A percentile compares a stretch with the other conserved stretches of the same genome.
Evolutionary conservation across 2,888 invertebrate species (phyloP).

Genomic region (Ochropleura plecta): DNA sequence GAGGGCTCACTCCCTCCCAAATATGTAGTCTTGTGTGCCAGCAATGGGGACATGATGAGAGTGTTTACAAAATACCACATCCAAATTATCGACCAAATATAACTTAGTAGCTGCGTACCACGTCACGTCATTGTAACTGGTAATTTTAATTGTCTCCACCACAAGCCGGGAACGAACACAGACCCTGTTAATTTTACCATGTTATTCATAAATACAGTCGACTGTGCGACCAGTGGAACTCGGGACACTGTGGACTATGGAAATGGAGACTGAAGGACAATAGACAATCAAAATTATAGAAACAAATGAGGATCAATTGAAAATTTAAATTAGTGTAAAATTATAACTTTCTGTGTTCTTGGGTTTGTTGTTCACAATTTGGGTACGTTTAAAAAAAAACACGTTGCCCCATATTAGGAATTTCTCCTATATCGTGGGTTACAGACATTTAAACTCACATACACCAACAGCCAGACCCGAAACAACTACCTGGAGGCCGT

Average conservation of each 20-base stretch:
- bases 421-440: too few relatives aligned
- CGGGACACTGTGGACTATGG: background rate
- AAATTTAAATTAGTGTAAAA: background rate
- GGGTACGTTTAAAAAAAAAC: too few relatives aligned
- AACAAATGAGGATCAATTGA: background rate
- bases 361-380: too few relatives aligned
- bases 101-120: background rate
- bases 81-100: slow-evolving; percentile 27
- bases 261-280: background rate
- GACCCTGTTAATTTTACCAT: slow-evolving; percentile 47
- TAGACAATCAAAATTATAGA: background rate
- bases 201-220: slow-evolving; percentile 46
- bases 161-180: slow-evolving; percentile 48
- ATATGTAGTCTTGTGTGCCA: background rate
- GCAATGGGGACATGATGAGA: background rate
- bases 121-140: slow-evolving; percentile 67
- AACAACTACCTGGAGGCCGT: too few relatives aligned
- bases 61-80: slow-evolving; percentile 42
- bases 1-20: too few relatives aligned
- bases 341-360: too few relatives aligned
- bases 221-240: background rate
- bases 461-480: too few relatives aligned
- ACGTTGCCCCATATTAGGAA: too few relatives aligned
- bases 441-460: too few relatives aligned
- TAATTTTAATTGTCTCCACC: slow-evolving; percentile 76